Base-by-base conservation (phyloP, 2,113 vertebrate genomes). In the Anser cygnoides region DNA sequence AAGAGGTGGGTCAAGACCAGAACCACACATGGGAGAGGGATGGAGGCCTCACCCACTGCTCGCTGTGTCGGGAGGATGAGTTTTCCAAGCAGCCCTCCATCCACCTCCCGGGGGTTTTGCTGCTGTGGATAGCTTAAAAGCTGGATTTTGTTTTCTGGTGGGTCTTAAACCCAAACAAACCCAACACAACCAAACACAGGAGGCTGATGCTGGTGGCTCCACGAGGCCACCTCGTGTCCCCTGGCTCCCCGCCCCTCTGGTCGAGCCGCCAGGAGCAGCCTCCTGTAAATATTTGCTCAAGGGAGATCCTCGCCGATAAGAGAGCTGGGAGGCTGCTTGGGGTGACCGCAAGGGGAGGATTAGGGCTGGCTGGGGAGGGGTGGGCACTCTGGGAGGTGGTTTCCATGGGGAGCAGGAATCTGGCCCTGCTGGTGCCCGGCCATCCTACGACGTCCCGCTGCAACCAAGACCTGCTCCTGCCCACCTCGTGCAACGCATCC, bases 351-450 rank as follows among this genome's bases (percentile, higher is more conserved):
- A 90, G 96, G 92, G 92, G 85, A 97, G 96, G 97, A 97, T 98
- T 95, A 97, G 90, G 74, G 92, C 93, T 95, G 95, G 96, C 97
- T 96, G 83, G 80, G 92, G 73, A 96, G 87, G 96, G 97, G 76
- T 55, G 81, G 93, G 94, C 39, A 20, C 86, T 92, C 84, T 33
- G 26, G 91, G 95, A 96, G 94, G 92, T 92, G 95, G 97, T 98
- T 97, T 97, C 98, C 96, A 97, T 96, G 97, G 96, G 97, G 97
- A 97, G 96, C 96, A 97, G 97, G 97, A 98, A 98, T 97, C 96
- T 11, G 8, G 97, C 94, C 97, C 94, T 20, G 59, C 97, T 94
- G 95, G 96, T 96, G 97, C 65, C 87, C 4, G 1, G 52, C 80
- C 84, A 89, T 70, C 73, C 50, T 0, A 3, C 31, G 54, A 58